Evolutionary conservation across 2,797 vertebrate species (phyloP).

Genomic region (Gouania willdenowi): DNA sequence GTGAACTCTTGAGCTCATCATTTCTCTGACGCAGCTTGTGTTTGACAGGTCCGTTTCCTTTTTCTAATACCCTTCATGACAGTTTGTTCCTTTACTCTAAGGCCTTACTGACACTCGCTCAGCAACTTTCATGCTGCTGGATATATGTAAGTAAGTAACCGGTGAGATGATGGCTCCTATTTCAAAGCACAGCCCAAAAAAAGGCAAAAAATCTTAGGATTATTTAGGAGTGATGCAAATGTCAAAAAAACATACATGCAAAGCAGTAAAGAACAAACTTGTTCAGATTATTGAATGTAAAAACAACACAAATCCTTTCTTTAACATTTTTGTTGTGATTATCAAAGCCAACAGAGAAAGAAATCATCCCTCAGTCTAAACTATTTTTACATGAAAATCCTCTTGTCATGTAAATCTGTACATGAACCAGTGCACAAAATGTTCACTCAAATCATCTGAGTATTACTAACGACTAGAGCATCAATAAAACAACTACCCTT

Average conservation of each 20-base stretch:
- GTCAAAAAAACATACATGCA: too few relatives aligned
- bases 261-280: too few relatives aligned
- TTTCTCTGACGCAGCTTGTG: constrained; percentile 62
- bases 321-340: too few relatives aligned
- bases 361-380: background rate
- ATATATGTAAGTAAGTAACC: constrained; percentile 43
- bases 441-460: constrained; percentile 19
- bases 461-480: constrained; percentile 13
- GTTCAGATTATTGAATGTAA: too few relatives aligned
- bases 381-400: too few relatives aligned
- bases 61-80: constrained; percentile 74
- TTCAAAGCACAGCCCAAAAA: constrained; percentile 10
- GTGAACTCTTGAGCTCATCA: constrained; percentile 71
- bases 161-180: constrained; percentile 35
- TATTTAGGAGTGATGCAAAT: too few relatives aligned
- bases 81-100: constrained; percentile 71
- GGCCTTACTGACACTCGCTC: constrained; percentile 55
- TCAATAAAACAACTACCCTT: constrained; percentile 42
- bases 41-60: constrained; percentile 68
- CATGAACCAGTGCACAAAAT: constrained; percentile 4
- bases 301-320: too few relatives aligned
- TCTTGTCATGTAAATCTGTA: constrained; percentile 11
- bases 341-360: background rate
- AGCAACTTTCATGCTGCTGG: constrained; percentile 51
- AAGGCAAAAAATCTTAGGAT: too few relatives aligned